Base-by-base conservation (phyloP, 2,113 vertebrate species). In the Chlorodrepanis virens region DNA sequence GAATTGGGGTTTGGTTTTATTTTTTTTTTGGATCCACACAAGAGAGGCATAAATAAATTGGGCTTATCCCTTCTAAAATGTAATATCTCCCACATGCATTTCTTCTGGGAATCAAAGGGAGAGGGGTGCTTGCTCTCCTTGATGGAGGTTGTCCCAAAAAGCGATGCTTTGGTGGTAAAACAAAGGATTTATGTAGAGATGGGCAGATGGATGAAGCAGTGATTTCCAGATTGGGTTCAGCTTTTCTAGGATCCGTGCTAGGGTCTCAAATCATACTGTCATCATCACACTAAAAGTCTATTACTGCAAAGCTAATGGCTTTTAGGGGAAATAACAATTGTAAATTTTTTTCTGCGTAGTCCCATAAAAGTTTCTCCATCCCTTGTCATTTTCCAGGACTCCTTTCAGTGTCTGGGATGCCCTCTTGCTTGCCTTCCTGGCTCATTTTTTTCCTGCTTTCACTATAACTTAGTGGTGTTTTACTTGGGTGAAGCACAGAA, bases 1-100 rank as follows among this genome's bases (percentile, higher is more conserved):
- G 83, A 93, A 88, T 80, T 59, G 59, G 35, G 57, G 8, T 2
- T 4, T 37, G 24, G 5, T 6, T 24, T n/a, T 54, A 15, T 20
- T 33, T 84, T 45, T 29, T 88, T 83, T 87, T 84, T 63, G 42
- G 20, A 77, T 67, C 56, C 54, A 83, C 86, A 71, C 33, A 67
- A 90, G 80, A 87, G 93, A 87, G 65, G 52, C 50, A 67, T 83
- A 93, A 96, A 96, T 92, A 93, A 92, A 83, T 67, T 47, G 1
- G 52, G 33, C 33, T 82, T 59, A 87, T 77, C 49, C 76, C 35
- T 78, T 83, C 33, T 75, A 74, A 81, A 93, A 77, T 75, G 21
- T 78, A 92, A 4, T 81, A 29, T 37, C 27, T 83, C n/a, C 80
- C 76, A 56, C 29, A 60, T 25, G 69, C 18, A 18, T 85, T 93